Evolutionary conservation across 1,140 invertebrate genomes (phyloP).

Genomic region (Cepaea nemoralis): DNA sequence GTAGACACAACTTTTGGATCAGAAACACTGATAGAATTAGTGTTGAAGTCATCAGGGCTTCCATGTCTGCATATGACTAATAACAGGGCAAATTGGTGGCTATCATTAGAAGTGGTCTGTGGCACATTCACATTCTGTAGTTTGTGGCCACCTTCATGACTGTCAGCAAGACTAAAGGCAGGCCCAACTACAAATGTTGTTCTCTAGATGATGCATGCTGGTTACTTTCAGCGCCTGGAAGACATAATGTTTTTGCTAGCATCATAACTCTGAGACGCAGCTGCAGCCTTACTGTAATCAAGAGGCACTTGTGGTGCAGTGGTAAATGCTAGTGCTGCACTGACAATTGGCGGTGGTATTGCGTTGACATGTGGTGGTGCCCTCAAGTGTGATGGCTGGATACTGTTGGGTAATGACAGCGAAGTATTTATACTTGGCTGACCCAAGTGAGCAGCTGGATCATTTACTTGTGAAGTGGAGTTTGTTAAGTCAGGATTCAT

Average conservation of each 20-base stretch:
- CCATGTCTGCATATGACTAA: neutral
- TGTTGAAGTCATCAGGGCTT: neutral
- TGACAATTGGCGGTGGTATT: too few relatives aligned
- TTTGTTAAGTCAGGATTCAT: too few relatives aligned
- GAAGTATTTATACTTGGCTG: too few relatives aligned
- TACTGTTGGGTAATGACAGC: too few relatives aligned
- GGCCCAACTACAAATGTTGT: neutral
- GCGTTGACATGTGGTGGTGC: too few relatives aligned
- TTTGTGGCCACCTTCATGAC: neutral
- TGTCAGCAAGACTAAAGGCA: neutral
- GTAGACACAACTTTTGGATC: neutral
- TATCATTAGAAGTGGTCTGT: neutral
- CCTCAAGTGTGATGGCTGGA: too few relatives aligned
- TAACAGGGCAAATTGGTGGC: neutral
- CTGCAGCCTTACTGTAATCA: neutral
- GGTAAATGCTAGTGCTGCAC: too few relatives aligned
- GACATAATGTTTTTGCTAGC: neutral
- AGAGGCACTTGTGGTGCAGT: neutral
- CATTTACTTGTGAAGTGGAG: too few relatives aligned
- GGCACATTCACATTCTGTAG: neutral
- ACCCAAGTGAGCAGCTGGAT: too few relatives aligned
- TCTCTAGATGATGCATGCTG: neutral
- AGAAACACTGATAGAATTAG: neutral
- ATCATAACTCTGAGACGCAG: neutral
- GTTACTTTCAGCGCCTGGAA: neutral